phyloP scores from a whole-genome alignment of 2,797 vertebrate genomes.

The Schizothorax lantsangensis region DNA sequence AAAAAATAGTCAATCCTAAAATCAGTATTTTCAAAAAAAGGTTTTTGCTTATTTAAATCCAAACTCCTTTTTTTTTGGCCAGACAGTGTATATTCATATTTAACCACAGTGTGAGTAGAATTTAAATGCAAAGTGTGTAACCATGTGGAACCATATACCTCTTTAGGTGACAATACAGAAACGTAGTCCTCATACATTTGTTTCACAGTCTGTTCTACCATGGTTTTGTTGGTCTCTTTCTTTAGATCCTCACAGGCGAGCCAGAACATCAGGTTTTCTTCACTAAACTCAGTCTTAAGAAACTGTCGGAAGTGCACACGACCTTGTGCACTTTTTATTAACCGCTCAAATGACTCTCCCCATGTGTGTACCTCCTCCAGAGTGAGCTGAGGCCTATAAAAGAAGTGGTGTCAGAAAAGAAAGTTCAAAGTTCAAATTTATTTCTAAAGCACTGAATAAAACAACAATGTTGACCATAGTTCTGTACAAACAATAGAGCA shows the following conservation, averaged over 20 bases:
- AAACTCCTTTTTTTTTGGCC: neutral
- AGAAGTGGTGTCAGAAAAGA: neutral
- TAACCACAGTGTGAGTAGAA: neutral
- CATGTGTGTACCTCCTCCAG: constrained; percentile 90
- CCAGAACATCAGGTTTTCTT: constrained; percentile 99
- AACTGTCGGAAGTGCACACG: constrained; percentile 92
- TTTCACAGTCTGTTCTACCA: constrained; percentile 93
- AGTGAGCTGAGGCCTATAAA: constrained; percentile 83
- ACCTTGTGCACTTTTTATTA: constrained; percentile 92
- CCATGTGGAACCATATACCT: constrained; percentile 77
- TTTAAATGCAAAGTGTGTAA: neutral
- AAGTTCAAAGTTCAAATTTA: neutral
- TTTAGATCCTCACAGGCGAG: constrained; percentile 96
- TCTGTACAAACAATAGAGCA: neutral
- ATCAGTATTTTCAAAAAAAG: neutral
- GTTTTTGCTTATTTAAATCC: no score
- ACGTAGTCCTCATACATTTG: constrained; percentile 97
- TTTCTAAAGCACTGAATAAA: neutral
- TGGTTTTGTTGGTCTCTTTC: constrained; percentile 89
- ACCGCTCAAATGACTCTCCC: constrained; percentile 89
- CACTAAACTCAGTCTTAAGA: constrained; percentile 95
- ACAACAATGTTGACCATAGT: neutral
- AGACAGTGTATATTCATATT: neutral
- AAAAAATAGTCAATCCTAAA: neutral
- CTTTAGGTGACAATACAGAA: constrained; percentile 97